phyloP scores from a whole-genome alignment of 2,797 vertebrate species.

The Loriculus beryllinus region DNA sequence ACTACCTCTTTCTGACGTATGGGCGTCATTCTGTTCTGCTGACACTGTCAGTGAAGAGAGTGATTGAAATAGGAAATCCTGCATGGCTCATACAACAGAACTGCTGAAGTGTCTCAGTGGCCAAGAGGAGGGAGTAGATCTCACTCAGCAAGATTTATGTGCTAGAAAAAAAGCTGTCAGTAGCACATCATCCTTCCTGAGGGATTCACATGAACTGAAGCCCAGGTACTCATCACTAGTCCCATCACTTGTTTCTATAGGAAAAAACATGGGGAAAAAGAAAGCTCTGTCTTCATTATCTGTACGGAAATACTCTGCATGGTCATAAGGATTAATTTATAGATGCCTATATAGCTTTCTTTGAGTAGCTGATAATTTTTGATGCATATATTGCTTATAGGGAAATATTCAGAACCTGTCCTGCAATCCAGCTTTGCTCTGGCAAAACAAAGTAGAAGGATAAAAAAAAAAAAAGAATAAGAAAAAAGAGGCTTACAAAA shows the following conservation, averaged over 20 bases:
- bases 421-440: not conserved
- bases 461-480: too few relatives aligned
- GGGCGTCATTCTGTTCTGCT: not conserved
- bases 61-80: not conserved
- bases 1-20: fast-evolving
- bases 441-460: not conserved
- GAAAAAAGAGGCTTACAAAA: too few relatives aligned
- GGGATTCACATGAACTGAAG: not conserved
- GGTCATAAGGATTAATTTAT: not conserved
- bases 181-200: fast-evolving
- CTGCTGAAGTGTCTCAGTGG: not conserved
- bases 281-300: not conserved
- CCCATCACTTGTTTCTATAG: not conserved
- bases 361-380: not conserved
- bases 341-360: not conserved
- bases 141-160: not conserved
- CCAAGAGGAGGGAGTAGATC: not conserved
- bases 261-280: not conserved
- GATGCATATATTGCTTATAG: not conserved
- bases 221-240: not conserved
- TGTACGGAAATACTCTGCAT: not conserved
- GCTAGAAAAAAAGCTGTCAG: not conserved
- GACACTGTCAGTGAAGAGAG: not conserved
- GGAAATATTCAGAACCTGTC: not conserved
- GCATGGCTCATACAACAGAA: not conserved